Evolutionary conservation across 1,140 invertebrate genomes (phyloP).

Genomic region (Aphelinus certus): DNA sequence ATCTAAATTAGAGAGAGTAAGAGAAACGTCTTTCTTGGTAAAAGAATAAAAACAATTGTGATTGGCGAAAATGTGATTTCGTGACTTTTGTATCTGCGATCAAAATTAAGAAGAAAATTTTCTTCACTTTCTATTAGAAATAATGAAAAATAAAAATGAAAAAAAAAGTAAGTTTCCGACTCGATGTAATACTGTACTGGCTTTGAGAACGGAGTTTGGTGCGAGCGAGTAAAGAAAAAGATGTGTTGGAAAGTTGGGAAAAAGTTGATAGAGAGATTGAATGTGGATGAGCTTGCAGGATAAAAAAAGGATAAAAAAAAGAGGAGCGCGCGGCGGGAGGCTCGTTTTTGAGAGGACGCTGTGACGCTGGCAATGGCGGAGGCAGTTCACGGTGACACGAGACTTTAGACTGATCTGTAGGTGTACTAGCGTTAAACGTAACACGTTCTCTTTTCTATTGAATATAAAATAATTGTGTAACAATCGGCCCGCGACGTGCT

Average conservation of each 20-base stretch:
- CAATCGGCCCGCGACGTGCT: not conserved
- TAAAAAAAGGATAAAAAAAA: conserved; percentile 54
- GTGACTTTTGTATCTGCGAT: conserved; percentile 41
- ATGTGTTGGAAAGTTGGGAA: not conserved
- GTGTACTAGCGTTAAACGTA: conserved; percentile 64
- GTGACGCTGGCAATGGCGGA: conserved; percentile 57
- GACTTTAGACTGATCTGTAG: conserved; percentile 66
- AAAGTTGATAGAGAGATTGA: conserved; percentile 45
- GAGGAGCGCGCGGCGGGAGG: conserved; percentile 23
- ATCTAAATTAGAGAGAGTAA: conserved; percentile 3
- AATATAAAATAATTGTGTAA: conserved; percentile 19
- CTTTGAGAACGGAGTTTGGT: conserved; percentile 28
- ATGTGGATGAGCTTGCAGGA: conserved; percentile 59
- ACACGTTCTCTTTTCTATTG: conserved; percentile 24
- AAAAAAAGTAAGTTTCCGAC: conserved; percentile 24
- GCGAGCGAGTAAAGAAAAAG: not conserved
- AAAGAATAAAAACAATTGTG: conserved; percentile 35
- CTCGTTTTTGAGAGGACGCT: too few species aligned
- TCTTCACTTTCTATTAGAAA: conserved; percentile 20
- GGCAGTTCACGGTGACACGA: conserved; percentile 65
- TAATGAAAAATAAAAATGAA: conserved; percentile 34
- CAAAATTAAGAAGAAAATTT: conserved; percentile 34
- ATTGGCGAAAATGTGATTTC: conserved; percentile 39
- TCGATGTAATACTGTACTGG: conserved; percentile 43
- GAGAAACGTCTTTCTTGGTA: conserved; percentile 27